Base-by-base conservation (phyloP, 1,140 invertebrate species). In the Scaptodrosophila lebanonensis region DNA sequence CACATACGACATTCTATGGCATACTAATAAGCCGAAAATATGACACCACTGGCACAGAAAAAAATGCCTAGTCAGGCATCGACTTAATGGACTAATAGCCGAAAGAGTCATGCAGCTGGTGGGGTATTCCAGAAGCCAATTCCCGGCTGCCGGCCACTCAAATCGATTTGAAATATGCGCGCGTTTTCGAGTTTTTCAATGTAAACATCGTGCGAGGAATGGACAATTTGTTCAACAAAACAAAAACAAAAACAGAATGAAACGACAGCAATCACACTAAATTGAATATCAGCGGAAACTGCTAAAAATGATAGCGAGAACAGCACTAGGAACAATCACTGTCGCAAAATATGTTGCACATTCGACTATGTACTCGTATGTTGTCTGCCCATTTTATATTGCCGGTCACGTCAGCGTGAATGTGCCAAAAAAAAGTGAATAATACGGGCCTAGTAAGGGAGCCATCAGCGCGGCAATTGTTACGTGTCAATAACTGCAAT, bases 401-500 rank as follows among this genome's bases (percentile, higher is more conserved):
- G n/a, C n/a, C n/a, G 40, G 63, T 35, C 40, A 77, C 51, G 57
- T 66, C 33, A 44, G 67, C 20, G 52, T 43, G 61, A 66, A 64
- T 66, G 59, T 48, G 59, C 45, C 52, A 38, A 33, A 36, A 63
- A 63, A 2, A 25, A 32, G 15, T 11, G 12, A 8, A 8, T 1
- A 9, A 0, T n/a, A 1, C 1, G 8, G 18, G 30, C 4, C 36
- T 22, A 43, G 42, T 42, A 17, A 29, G 42, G 43, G 6, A 48
- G 48, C 42, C 8, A 33, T 3, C 12, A 44, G 39, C 32, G 53
- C 49, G 59, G 65, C 75, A 73, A 79, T 79, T 79, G 73, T 73
- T 82, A 82, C 75, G 75, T 79, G 75, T 79, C 75, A 79, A 79
- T 79, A 79, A 79, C 75, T 79, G 75, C 66, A 75, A 70, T 70